Conservation (phyloP, 2,113 vertebrate genomes). For the Steatornis caripensis region DNA sequence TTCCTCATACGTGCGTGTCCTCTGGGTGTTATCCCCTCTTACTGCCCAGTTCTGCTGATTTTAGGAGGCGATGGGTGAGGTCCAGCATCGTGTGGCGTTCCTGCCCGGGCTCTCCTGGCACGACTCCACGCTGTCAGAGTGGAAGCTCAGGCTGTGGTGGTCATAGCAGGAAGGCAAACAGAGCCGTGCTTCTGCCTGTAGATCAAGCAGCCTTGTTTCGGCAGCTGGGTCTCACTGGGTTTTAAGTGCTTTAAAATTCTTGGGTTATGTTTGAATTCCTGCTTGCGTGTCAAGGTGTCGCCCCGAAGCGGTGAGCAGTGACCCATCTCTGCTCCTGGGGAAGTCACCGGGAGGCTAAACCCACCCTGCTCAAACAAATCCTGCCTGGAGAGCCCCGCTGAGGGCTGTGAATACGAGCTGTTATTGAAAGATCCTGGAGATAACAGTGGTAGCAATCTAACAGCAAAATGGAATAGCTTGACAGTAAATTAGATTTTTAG, state of each 20-base stretch:
- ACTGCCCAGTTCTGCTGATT: background rate
- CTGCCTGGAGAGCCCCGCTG: background rate
- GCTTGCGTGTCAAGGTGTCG: rapidly evolving
- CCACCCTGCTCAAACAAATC: background rate
- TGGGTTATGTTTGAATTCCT: background rate
- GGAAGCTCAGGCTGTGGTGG: background rate
- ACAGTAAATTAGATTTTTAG: background rate
- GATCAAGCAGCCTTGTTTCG: rapidly evolving
- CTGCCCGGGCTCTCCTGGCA: background rate
- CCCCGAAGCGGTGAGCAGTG: background rate
- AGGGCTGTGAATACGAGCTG: background rate
- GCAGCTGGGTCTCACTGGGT: background rate
- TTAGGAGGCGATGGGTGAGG: background rate
- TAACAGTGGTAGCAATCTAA: background rate
- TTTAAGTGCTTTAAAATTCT: background rate
- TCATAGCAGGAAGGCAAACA: no score
- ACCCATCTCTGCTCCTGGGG: background rate
- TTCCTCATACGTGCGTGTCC: rapidly evolving
- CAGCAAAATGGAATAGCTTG: background rate
- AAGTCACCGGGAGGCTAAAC: background rate
- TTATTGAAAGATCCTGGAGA: background rate
- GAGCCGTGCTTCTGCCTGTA: background rate
- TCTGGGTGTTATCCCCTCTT: background rate
- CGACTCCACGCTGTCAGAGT: rapidly evolving
- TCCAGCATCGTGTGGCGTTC: rapidly evolving